Percentiles rank a stretch among this genome's conserved stretches.
Evolutionary conservation across 2,888 invertebrate species (phyloP).

Genomic region (Cecidostiba fungosa): DNA sequence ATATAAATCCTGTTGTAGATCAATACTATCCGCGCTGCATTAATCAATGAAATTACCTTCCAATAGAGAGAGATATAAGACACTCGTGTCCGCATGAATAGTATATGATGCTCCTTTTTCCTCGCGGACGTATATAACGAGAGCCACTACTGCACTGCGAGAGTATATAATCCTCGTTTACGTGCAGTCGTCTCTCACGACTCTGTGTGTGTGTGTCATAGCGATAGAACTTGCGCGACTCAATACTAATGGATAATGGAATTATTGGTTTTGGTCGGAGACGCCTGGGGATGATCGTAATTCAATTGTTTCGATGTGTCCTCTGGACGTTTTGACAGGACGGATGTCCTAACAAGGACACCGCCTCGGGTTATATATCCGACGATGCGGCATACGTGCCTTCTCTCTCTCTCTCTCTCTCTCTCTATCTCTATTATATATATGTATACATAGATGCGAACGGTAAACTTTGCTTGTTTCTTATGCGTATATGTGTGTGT

Average conservation of each 20-base stretch:
- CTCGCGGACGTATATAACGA: neutral
- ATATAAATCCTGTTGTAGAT: neutral
- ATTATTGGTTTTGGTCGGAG: conserved; percentile 79
- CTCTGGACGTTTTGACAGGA: conserved; percentile 80
- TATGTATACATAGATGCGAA: neutral
- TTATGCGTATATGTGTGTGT: neutral
- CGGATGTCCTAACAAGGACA: conserved; percentile 79
- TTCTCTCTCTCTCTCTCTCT: neutral
- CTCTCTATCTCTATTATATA: neutral
- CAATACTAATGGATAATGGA: conserved; percentile 80
- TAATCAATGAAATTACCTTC: neutral
- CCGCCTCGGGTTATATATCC: conserved; percentile 75
- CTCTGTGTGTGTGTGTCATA: neutral
- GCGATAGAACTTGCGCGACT: conserved; percentile 69
- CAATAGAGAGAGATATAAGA: neutral
- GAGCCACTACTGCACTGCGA: neutral
- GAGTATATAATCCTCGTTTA: neutral
- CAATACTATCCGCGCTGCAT: neutral
- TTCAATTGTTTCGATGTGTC: conserved; percentile 80
- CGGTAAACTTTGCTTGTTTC: conserved; percentile 26
- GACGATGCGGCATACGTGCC: conserved; percentile 41
- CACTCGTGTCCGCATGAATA: neutral
- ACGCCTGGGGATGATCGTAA: conserved; percentile 80
- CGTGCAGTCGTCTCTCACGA: too few species aligned
- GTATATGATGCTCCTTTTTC: neutral